phyloP scores from a whole-genome alignment of 2,888 invertebrate genomes.

The Lymantria dispar region DNA sequence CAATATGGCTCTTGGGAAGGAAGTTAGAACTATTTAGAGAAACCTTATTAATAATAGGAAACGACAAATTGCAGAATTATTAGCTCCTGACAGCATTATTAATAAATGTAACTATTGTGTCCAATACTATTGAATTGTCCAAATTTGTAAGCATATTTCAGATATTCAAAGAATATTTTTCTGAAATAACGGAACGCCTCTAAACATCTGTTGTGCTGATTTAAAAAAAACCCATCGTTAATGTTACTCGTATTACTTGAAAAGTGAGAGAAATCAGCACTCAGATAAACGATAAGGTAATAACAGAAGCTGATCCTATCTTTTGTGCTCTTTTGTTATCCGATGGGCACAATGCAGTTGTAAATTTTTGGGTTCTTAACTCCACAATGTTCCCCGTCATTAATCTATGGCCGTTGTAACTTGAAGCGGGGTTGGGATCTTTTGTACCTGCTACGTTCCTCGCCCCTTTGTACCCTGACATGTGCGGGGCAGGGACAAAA shows the following conservation, averaged over 20 bases:
- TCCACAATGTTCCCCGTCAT: slow-evolving; percentile 77
- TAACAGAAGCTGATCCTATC: slow-evolving; percentile 78
- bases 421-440: slow-evolving; percentile 69
- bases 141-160: slow-evolving; percentile 40
- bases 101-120: slow-evolving; percentile 28
- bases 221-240: slow-evolving; percentile 53
- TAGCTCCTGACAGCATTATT: slow-evolving; percentile 32
- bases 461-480: slow-evolving; percentile 72
- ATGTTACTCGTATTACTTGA: slow-evolving; percentile 70
- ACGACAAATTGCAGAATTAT: slow-evolving; percentile 39
- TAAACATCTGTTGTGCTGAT: slow-evolving; percentile 63
- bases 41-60: slow-evolving; percentile 26
- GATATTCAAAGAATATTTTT: slow-evolving; percentile 52
- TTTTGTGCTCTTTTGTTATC: slow-evolving; percentile 72
- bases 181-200: slow-evolving; percentile 68
- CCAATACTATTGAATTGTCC: slow-evolving; percentile 19
- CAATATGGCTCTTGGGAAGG: slow-evolving; percentile 25
- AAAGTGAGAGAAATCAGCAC: slow-evolving; percentile 74
- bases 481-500: slow-evolving; percentile 74
- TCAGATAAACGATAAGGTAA: slow-evolving; percentile 76
- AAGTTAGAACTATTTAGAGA: slow-evolving; percentile 29
- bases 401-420: slow-evolving; percentile 79
- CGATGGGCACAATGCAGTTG: slow-evolving; percentile 73
- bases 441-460: slow-evolving; percentile 74
- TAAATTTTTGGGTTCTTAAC: slow-evolving; percentile 81